Base-by-base conservation (phyloP, 1,140 invertebrate species). In the Diorhabda carinulata region DNA sequence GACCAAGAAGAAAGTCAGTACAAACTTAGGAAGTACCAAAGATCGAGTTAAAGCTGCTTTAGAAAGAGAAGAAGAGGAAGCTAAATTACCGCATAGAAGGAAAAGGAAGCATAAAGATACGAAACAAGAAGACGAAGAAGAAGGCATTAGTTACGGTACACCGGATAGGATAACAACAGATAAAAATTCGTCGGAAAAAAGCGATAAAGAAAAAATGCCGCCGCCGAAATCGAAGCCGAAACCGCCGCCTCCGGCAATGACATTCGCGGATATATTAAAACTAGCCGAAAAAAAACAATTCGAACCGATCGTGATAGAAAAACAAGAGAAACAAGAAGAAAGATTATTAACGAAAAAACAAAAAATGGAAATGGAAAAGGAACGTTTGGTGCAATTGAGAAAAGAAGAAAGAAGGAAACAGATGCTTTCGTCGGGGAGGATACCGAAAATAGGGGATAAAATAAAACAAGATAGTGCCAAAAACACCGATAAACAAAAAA, bases 211-310 rank as follows among this genome's bases (percentile, higher is more conserved):
- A 41, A 7, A 43, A 77, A 81, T 81, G 63, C 83, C 83, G 42
- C 79, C 43, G 45, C 79, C 64, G 45, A 82, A 83, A 10, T 80
- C 83, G 43, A 82, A 83, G n/a, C 81, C 83, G 43, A 88, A 89
- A 76, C 78, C 84, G 0, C 79, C 84, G 4, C 90, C 91, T 44
- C 91, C 92, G 2, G 87, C 88, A 9, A 86, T 93, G 78, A 88
- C 91, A 80, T 94, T 92, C 76, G 67, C 60, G 60, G 75, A 90
- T 59, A 56, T 95, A 25, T 76, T 95, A 0, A 91, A 92, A 80
- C 79, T 96, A 9, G 93, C 93, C 5, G 90, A 91, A 72, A 86
- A 93, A 78, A 95, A 95, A 78, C 92, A 94, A 73, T 85, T 87
- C 79, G 91, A 94, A 80, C 92, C 92, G 1, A 81, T 94, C 45